These are phyloP conservation scores for Tenthredo amoena DNA, from an alignment of 2,888 invertebrate species.

Conservation along the genomic window DNA sequence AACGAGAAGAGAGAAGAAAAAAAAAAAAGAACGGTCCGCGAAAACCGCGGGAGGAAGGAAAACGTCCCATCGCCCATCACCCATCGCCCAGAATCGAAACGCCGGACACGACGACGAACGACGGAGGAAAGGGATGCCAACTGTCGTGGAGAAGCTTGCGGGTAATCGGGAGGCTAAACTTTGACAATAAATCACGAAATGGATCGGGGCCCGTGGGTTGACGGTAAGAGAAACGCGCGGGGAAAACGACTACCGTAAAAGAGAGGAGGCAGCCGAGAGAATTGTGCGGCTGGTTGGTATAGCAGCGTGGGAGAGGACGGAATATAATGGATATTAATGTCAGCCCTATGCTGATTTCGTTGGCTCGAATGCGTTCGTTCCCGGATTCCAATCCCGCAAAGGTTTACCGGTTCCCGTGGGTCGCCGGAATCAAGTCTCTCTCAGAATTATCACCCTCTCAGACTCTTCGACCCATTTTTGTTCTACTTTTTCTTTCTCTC, in stretches of 20 bases:
- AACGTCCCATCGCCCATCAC: neutral
- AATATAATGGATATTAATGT: conserved; percentile 73
- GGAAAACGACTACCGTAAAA: conserved; percentile 52
- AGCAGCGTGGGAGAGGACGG: conserved; percentile 59
- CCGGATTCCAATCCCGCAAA: conserved; percentile 44
- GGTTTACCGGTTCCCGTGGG: conserved; percentile 43
- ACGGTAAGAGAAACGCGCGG: conserved; percentile 48
- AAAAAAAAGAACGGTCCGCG: neutral
- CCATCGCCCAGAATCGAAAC: neutral
- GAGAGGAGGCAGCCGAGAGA: conserved; percentile 47
- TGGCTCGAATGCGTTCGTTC: conserved; percentile 48
- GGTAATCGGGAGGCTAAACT: conserved; percentile 69
- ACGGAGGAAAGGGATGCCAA: conserved; percentile 59
- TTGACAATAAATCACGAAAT: conserved; percentile 71
- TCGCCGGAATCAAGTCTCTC: conserved; percentile 24
- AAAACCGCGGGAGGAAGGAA: neutral
- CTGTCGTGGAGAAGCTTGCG: conserved; percentile 60
- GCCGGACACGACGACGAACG: conserved; percentile 43
- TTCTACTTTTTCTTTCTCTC: neutral
- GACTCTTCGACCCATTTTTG: conserved; percentile 19
- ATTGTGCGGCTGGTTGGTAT: conserved; percentile 52
- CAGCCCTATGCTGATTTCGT: conserved; percentile 67
- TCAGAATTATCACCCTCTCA: conserved; percentile 36
- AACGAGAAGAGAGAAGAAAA: neutral
- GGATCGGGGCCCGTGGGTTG: conserved; percentile 57